Evolutionary conservation across 2,113 vertebrate species (phyloP).

Genomic region (Osmerus mordax): DNA sequence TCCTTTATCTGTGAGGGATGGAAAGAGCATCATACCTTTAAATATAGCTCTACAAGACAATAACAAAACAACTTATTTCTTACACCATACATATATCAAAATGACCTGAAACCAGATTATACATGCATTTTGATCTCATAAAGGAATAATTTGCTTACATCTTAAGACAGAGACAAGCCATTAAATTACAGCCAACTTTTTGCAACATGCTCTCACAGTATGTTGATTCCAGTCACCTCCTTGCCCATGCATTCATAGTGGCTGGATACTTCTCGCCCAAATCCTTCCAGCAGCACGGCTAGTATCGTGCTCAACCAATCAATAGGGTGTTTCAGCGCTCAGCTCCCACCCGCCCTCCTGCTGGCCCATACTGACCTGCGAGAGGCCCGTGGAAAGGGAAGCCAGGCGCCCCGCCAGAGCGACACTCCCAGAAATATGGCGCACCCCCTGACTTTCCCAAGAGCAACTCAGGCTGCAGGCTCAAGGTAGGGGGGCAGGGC

Average conservation of each 20-base stretch:
- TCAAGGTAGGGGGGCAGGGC: conserved; percentile 64
- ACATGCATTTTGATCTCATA: too few relatives aligned
- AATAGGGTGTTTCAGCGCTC: conserved; percentile 31
- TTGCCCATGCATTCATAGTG: background rate
- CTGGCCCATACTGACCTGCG: conserved; percentile 74
- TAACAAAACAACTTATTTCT: background rate
- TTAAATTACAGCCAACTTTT: background rate
- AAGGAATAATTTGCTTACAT: too few relatives aligned
- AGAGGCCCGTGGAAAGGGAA: conserved; percentile 70
- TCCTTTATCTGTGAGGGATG: too few relatives aligned
- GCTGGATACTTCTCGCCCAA: background rate
- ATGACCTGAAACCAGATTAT: too few relatives aligned
- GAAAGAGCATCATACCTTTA: too few relatives aligned
- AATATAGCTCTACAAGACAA: conserved; percentile 1
- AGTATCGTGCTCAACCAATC: conserved; percentile 27
- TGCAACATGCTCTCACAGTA: background rate
- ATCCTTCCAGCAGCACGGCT: background rate
- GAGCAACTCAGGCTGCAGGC: conserved; percentile 75
- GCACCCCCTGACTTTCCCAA: conserved; percentile 71
- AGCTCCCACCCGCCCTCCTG: conserved; percentile 55
- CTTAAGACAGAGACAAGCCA: background rate
- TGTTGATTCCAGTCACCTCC: background rate
- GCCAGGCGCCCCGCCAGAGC: conserved; percentile 70
- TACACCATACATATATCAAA: background rate
- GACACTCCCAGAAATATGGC: conserved; percentile 78